These are phyloP conservation scores for Polymixis flavicincta DNA, from an alignment of 2,888 invertebrate species.

Conservation along the genomic window DNA sequence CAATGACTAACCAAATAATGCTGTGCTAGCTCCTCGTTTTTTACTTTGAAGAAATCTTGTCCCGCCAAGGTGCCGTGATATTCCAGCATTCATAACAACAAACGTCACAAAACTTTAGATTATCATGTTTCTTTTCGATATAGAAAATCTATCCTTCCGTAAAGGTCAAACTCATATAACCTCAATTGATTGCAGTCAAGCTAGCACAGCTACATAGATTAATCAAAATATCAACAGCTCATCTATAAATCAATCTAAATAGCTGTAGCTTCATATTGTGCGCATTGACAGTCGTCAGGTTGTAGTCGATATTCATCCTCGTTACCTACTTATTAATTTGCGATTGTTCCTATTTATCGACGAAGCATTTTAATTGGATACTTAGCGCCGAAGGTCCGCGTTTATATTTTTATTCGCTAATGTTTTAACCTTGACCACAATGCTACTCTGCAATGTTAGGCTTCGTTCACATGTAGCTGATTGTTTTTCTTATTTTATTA, in stretches of 20 bases:
- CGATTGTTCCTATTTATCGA: constrained; percentile 63
- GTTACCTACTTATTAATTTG: constrained; percentile 53
- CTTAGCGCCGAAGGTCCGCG: constrained; percentile 62
- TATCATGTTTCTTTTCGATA: constrained; percentile 8
- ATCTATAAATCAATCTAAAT: constrained; percentile 49
- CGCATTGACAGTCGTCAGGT: constrained; percentile 12
- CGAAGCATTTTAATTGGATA: constrained; percentile 66
- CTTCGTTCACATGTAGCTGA: constrained; percentile 33
- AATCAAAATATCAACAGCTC: constrained; percentile 41
- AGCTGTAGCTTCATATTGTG: constrained; percentile 31
- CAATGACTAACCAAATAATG: constrained; percentile 6
- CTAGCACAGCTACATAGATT: constrained; percentile 16
- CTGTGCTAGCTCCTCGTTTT: constrained; percentile 32
- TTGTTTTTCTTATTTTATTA: neutral
- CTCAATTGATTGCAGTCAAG: constrained; percentile 18
- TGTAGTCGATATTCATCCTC: constrained; percentile 40
- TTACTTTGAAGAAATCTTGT: neutral
- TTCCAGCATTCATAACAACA: neutral
- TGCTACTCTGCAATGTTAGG: constrained; percentile 57
- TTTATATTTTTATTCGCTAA: constrained; percentile 68
- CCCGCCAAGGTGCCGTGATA: neutral
- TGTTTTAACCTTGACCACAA: constrained; percentile 71
- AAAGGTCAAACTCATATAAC: constrained; percentile 40
- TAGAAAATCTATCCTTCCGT: constrained; percentile 37
- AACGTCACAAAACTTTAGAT: neutral